phyloP scores from a whole-genome alignment of 2,797 vertebrate genomes.

The Neoniphon sammara region DNA sequence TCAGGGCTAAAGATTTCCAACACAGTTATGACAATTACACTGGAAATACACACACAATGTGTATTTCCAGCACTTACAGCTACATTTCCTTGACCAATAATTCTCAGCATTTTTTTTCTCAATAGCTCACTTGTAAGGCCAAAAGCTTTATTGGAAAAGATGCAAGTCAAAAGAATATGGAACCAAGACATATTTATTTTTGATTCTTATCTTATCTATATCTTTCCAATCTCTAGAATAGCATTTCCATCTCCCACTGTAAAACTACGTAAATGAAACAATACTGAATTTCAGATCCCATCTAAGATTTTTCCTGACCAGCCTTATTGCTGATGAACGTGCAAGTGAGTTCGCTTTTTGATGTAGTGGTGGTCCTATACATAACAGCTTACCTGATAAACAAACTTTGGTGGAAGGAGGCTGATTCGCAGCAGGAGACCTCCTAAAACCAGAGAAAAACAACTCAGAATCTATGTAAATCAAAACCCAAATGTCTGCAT shows the following conservation, averaged over 20 bases:
- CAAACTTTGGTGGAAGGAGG: slow-evolving; percentile 88
- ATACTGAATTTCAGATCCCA: background rate
- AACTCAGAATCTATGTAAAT: slow-evolving; percentile 2
- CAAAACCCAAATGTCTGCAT: slow-evolving; percentile 8
- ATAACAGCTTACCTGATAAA: slow-evolving; percentile 87
- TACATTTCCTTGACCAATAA: too few relatives aligned
- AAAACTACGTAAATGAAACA: background rate
- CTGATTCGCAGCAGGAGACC: slow-evolving; percentile 91
- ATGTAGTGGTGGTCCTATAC: background rate
- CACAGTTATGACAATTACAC: background rate
- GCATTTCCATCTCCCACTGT: background rate
- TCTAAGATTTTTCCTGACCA: background rate
- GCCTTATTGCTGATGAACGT: background rate
- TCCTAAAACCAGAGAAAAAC: slow-evolving; percentile 81
- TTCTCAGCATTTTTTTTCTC: background rate
- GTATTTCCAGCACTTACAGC: too few relatives aligned
- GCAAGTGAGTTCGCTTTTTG: background rate
- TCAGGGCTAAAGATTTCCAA: background rate
- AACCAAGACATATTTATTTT: too few relatives aligned
- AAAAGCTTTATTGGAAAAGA: too few relatives aligned
- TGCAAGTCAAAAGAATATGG: too few relatives aligned
- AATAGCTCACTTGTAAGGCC: background rate
- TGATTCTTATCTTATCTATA: background rate
- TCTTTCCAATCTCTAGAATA: background rate
- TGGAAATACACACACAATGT: background rate